Conservation (phyloP, 2,113 vertebrate genomes). For the Actinemys pallida region DNA sequence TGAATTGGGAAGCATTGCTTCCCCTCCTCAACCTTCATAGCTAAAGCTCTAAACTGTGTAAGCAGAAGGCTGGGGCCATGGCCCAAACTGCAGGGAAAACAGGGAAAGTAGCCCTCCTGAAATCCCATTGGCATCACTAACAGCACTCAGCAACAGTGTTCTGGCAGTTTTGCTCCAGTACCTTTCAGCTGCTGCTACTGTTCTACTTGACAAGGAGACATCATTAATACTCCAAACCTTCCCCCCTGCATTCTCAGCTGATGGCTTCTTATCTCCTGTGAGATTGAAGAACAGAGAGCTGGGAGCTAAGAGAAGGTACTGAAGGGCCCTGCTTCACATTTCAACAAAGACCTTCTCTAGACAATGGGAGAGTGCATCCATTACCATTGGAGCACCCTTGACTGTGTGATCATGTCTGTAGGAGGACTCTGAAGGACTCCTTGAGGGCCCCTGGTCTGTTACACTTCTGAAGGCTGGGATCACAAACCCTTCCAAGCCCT, state of each 20-base stretch:
- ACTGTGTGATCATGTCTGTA: fast-evolving
- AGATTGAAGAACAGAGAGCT: background rate
- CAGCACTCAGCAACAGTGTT: background rate
- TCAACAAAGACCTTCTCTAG: background rate
- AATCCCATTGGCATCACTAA: background rate
- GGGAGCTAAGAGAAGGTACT: background rate
- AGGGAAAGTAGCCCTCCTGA: no score
- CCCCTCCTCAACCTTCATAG: background rate
- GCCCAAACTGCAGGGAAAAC: background rate
- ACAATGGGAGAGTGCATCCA: background rate
- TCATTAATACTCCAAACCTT: background rate
- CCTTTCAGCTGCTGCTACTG: background rate
- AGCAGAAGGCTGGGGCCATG: background rate
- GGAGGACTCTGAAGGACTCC: constrained; percentile 62
- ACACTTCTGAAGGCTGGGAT: background rate
- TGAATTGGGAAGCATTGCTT: background rate
- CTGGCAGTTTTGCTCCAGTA: fast-evolving
- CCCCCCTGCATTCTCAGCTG: background rate
- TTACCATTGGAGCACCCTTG: background rate
- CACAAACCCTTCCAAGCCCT: background rate
- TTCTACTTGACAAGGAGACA: background rate
- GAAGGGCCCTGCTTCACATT: background rate
- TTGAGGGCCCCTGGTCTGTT: constrained; percentile 68
- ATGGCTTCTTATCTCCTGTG: background rate
- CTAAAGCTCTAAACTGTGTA: background rate